These are phyloP conservation scores for Desoria tigrina DNA, from an alignment of 2,888 invertebrate species.

Conservation along the genomic window DNA sequence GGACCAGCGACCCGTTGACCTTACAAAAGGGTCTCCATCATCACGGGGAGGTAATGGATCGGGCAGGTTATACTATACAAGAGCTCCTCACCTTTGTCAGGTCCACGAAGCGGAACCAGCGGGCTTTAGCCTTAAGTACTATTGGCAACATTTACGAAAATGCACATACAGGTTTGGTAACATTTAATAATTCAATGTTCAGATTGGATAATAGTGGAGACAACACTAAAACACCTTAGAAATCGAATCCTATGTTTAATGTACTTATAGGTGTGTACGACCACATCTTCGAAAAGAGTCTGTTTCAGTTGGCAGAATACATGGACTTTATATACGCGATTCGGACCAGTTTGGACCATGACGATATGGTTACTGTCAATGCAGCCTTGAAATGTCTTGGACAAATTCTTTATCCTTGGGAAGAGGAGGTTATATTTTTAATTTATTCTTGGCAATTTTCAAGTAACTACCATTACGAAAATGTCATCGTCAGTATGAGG, in stretches of 20 bases:
- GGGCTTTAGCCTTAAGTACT: slow-evolving; percentile 75
- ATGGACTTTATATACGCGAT: slow-evolving; percentile 46
- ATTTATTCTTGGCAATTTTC: too few relatives aligned
- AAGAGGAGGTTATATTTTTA: slow-evolving; percentile 40
- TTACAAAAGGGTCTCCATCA: slow-evolving; percentile 74
- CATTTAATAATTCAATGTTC: too few relatives aligned
- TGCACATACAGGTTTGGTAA: slow-evolving; percentile 54
- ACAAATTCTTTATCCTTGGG: slow-evolving; percentile 38
- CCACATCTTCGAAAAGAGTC: slow-evolving; percentile 33
- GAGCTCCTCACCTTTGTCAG: slow-evolving; percentile 79
- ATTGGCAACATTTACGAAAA: slow-evolving; percentile 70
- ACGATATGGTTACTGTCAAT: slow-evolving; percentile 39
- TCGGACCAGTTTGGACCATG: slow-evolving; percentile 42
- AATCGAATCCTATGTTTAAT: too few relatives aligned
- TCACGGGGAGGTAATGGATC: slow-evolving; percentile 87
- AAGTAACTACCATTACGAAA: not conserved
- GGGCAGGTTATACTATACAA: slow-evolving; percentile 86
- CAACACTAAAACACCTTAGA: too few relatives aligned
- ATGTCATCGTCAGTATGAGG: too few relatives aligned
- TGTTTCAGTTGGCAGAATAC: slow-evolving; percentile 38
- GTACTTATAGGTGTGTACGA: slow-evolving; percentile 43
- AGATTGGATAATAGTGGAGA: too few relatives aligned
- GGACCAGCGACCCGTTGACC: slow-evolving; percentile 27
- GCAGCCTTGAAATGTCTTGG: slow-evolving; percentile 40
- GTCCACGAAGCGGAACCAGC: slow-evolving; percentile 75